Base-by-base conservation (phyloP, 2,113 vertebrate genomes). In the Phalacrocorax carbo region DNA sequence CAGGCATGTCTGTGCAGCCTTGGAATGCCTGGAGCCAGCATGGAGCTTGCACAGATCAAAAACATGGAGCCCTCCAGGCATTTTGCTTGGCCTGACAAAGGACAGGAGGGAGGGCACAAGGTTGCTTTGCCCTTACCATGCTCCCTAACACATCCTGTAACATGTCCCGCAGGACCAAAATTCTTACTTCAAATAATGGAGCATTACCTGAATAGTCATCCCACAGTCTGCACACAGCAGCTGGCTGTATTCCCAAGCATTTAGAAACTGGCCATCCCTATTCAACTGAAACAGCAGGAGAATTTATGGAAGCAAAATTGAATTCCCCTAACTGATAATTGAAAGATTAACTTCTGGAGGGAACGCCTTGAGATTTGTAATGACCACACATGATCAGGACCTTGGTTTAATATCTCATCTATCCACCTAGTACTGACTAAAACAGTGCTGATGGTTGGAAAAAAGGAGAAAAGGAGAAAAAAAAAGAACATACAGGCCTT, bases 261-360 rank as follows among this genome's bases (percentile, higher is more conserved):
- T 88, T 86, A 91, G 89, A 87, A 94, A 88, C 62, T 78, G 82
- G 84, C 75, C 42, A 73, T 90, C 49, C 58, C 72, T 72, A 80
- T 88, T 95, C 91, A 93, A 97, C 16, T 95, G 94, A 91, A 96
- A 91, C 58, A 82, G 81, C 11, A 15, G 78, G 84, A 87, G 81
- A 95, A 94, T 91, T 94, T 96, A 73, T 70, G 66, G 82, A 95
- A 81, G 49, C n/a, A 69, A 70, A 95, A 91, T 44, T 91, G 46
- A 93, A 93, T 90, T 91, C 73, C 58, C 61, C 62, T 84, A 94
- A 89, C 81, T 90, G 86, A 87, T 80, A 95, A 95, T 58, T 88
- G 89, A 82, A 93, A 73, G 66, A 89, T 95, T 94, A 93, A 91
- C 62, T 93, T 96, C 51, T 85, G 81, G n/a, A 91, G n/a, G n/a